Evolutionary conservation across 2,888 invertebrate species (phyloP).

Genomic region (Andrena bicolor): DNA sequence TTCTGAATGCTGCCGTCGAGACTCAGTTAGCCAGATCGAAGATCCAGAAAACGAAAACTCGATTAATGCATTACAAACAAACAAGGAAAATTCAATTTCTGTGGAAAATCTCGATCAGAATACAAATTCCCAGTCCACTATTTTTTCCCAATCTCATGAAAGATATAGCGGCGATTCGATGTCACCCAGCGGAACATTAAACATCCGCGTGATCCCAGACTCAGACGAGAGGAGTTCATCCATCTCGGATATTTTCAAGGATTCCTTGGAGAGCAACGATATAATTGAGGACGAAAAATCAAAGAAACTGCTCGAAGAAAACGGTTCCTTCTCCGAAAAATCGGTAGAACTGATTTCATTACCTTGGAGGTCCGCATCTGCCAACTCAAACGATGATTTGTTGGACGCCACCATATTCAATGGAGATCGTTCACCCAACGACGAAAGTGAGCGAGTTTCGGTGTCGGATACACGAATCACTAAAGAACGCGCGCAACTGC

Average conservation of each 20-base stretch:
- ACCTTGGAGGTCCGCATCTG: not conserved
- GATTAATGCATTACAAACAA: too few relatives aligned
- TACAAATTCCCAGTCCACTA: not conserved
- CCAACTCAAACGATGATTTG: not conserved
- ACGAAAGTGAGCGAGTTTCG: not conserved
- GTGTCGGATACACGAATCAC: not conserved
- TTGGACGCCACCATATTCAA: not conserved
- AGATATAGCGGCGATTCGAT: not conserved
- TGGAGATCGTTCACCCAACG: not conserved
- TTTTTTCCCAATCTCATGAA: not conserved
- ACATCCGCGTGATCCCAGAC: conserved; percentile 30
- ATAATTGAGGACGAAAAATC: not conserved
- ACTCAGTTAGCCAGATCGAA: not conserved
- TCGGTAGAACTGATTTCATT: not conserved
- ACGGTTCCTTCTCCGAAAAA: not conserved
- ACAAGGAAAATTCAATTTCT: too few relatives aligned
- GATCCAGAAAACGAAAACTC: not conserved
- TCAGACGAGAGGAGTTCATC: conserved; percentile 13
- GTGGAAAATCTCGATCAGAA: not conserved
- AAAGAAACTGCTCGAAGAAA: not conserved
- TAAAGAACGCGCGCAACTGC: not conserved
- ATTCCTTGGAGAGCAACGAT: not conserved
- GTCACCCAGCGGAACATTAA: too few relatives aligned
- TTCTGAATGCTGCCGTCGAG: not conserved
- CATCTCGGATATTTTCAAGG: conserved; percentile 26